A percentile compares a stretch with the other conserved stretches of the same genome.
phyloP scores from a whole-genome alignment of 2,113 vertebrate genomes.

The Hippocampus comes region DNA sequence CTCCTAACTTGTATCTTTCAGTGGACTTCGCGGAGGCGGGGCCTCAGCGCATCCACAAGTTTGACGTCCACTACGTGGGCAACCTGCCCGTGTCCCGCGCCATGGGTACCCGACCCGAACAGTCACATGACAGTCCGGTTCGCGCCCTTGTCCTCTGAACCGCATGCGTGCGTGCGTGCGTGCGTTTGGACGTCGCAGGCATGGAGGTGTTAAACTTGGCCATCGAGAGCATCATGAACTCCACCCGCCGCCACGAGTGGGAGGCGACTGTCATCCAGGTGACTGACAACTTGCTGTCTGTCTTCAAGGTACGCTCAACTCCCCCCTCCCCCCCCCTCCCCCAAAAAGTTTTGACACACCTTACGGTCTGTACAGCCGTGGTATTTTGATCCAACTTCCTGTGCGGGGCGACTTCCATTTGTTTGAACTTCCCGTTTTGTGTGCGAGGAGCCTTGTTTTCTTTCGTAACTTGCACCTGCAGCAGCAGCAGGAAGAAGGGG shows the following conservation, averaged over 20 bases:
- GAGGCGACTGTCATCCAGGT: constrained; percentile 78
- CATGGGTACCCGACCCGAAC: constrained; percentile 76
- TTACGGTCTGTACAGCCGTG: not conserved
- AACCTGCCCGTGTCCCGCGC: constrained; percentile 85
- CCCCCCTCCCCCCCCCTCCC: too few relatives aligned
- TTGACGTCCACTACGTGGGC: constrained; percentile 85
- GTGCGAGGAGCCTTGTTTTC: not conserved
- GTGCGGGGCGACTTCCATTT: too few relatives aligned
- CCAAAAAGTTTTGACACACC: not conserved
- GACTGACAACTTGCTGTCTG: constrained; percentile 83
- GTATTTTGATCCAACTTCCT: too few relatives aligned
- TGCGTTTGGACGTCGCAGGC: constrained; percentile 63
- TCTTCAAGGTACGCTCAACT: constrained; percentile 64
- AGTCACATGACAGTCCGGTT: not conserved
- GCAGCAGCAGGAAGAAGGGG: constrained; percentile 65
- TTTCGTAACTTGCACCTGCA: not conserved
- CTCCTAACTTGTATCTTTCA: constrained; percentile 46
- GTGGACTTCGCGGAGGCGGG: constrained; percentile 84
- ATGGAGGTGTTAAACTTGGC: constrained; percentile 92
- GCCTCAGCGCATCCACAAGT: constrained; percentile 83
- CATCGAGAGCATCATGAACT: constrained; percentile 81
- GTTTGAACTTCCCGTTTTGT: not conserved
- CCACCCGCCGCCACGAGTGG: constrained; percentile 79
- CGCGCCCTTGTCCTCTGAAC: not conserved
- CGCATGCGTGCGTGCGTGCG: not conserved